Evolutionary conservation across 2,113 vertebrate species (phyloP).

Genomic region (Orcinus orca): DNA sequence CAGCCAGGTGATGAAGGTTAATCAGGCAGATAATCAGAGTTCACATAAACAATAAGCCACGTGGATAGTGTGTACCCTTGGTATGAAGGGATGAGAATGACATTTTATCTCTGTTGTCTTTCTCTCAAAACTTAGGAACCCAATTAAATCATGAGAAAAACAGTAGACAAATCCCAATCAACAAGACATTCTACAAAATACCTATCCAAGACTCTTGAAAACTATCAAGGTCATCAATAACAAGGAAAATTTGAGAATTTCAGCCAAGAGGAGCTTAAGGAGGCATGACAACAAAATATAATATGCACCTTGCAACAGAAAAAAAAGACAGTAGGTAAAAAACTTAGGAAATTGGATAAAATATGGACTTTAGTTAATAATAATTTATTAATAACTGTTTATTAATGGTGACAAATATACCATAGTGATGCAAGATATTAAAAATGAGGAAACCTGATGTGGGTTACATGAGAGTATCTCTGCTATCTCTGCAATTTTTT

Average conservation of each 20-base stretch:
- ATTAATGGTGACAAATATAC: neutral
- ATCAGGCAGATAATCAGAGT: neutral
- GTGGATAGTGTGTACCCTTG: neutral
- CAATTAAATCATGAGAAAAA: neutral
- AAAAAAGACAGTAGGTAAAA: neutral
- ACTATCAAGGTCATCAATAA: neutral
- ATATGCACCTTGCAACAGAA: neutral
- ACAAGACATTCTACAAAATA: neutral
- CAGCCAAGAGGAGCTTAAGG: neutral
- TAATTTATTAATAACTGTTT: neutral
- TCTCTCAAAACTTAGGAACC: neutral
- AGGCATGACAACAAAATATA: neutral
- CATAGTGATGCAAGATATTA: neutral
- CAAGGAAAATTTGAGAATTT: neutral
- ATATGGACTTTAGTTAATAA: neutral
- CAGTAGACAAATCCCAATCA: neutral
- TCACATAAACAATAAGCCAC: neutral
- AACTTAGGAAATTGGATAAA: neutral
- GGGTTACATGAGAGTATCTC: neutral
- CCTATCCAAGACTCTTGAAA: neutral
- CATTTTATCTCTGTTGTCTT: neutral
- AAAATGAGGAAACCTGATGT: neutral
- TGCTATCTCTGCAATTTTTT: neutral
- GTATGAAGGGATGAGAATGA: neutral
- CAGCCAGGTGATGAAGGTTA: neutral